Evolutionary conservation across 1,140 invertebrate genomes (phyloP), one percentile per base, ranked within the genome.

Genomic region (Euglossa dilemma): DNA sequence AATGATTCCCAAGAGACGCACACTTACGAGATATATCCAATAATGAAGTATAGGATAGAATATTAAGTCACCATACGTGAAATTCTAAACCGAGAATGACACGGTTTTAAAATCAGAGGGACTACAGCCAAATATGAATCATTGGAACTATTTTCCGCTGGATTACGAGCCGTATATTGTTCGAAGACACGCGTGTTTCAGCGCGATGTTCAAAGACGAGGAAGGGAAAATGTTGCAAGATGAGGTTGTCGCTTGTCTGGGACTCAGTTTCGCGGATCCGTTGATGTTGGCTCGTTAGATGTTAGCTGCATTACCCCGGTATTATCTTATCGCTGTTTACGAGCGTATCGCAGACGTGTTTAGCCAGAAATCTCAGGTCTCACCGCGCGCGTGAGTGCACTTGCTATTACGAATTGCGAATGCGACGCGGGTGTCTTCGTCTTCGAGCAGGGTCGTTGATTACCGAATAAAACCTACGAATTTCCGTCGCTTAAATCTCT

Each of bases 311-410:
- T 87, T 88, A 87, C 63, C 61, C 54, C 47, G 36, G 69, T 75
- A 87, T 88, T 88, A 88, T 88, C 83, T 88, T 88, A 88, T 88
- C 86, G 66, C 43, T 72, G 73, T 78, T 85, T 78, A 73, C 45
- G 86, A 63, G 12, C 66, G 71, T 45, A 43, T 69, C 36, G 45
- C 57, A 80, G 67, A 82, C 61, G 20, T 12, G 43, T 70, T 52
- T 54, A n/a, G 6, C 54, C 64, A 61, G 73, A 61, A 83, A 83
- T 70, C 73, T 52, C 43, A 12, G 23, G 23, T 7, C 0, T 25
- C 71, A 23, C 47, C 25, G 43, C 45, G 28, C 50, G 25, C 50
- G n/a, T 14, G 54, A 59, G 28, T 28, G 25, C 50, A 25, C 50
- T 52, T 8, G 63, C 25, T 71, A 36, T 71, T 71, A 71, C 36